Conservation (phyloP, 2,797 vertebrate species). For the Tenualosa thibaudeaui region DNA sequence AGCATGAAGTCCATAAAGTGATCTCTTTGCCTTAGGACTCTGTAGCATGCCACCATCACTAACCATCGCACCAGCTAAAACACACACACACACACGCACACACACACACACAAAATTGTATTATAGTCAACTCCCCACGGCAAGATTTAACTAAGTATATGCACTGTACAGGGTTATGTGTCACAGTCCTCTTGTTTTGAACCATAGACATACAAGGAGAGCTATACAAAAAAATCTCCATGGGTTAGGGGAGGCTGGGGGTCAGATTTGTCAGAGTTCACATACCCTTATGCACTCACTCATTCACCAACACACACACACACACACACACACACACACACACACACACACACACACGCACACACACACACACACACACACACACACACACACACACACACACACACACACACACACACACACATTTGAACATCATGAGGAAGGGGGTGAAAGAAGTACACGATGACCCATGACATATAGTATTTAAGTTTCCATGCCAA, state of each 20-base stretch:
- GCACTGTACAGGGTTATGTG: too few relatives aligned
- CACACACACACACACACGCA: neutral
- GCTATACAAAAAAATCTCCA: too few relatives aligned
- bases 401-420: neutral
- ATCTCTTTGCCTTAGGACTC: neutral
- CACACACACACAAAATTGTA: neutral
- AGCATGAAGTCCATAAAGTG: neutral
- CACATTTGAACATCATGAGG: neutral
- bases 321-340: neutral
- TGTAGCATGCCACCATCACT: neutral
- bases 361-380: neutral
- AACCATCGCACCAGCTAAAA: neutral
- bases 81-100: constrained; percentile 10
- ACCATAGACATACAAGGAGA: too few relatives aligned
- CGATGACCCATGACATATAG: neutral
- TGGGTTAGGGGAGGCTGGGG: too few relatives aligned
- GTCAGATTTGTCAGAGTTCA: too few relatives aligned
- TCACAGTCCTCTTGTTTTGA: too few relatives aligned
- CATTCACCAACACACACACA: neutral
- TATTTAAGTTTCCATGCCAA: neutral
- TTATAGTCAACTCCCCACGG: too few relatives aligned
- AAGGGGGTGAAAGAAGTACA: too few relatives aligned
- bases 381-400: too few relatives aligned
- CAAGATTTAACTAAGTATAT: too few relatives aligned
- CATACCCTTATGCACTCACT: neutral